Evolutionary conservation across 2,888 invertebrate species (phyloP), one percentile per base, ranked within the genome.

Genomic region (Idaea dimidiata): DNA sequence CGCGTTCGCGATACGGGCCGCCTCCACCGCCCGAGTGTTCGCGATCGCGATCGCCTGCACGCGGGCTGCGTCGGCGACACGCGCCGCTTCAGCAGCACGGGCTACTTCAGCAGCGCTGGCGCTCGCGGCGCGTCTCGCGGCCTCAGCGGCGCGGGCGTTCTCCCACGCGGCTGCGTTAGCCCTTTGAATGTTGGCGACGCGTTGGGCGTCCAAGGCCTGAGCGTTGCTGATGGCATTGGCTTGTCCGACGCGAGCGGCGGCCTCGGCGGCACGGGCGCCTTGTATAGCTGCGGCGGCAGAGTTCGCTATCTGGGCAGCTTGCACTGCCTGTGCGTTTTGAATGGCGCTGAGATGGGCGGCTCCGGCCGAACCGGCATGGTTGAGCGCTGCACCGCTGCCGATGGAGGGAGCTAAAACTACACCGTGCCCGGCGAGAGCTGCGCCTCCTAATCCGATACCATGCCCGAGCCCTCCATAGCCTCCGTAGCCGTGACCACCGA

Each of bases 121-220:
- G 58, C 81, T 81, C 14, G 83, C 87, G 6, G 88, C 88, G 63
- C 89, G 87, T 70, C 89, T 81, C 0, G 91, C 90, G 1, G 91
- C 91, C 24, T 91, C 91, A 0, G 79, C 80, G 14, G 91, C 89
- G 55, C 91, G 81, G 0, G 90, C 91, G 73, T 89, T 91, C 66
- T 91, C 91, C 66, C 75, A 80, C 3, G 91, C 91, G 58, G 91
- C 91, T n/a, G 90, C 90, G 68, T 91, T 89, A 0, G 91, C 91
- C 43, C 91, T 80, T 66, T 91, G 91, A 6, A 89, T 74, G 73
- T 91, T 91, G 57, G 89, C 90, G 14, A 88, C 75, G 31, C 91
- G 89, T 0, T 89, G 84, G 1, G 88, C 91, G 63, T 91, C 89
- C 17, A 90, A 73, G 16, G 91, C 91, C 54, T 88, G 88, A 2